Conservation (phyloP, 1,140 invertebrate species). For the Drosophila navojoa region DNA sequence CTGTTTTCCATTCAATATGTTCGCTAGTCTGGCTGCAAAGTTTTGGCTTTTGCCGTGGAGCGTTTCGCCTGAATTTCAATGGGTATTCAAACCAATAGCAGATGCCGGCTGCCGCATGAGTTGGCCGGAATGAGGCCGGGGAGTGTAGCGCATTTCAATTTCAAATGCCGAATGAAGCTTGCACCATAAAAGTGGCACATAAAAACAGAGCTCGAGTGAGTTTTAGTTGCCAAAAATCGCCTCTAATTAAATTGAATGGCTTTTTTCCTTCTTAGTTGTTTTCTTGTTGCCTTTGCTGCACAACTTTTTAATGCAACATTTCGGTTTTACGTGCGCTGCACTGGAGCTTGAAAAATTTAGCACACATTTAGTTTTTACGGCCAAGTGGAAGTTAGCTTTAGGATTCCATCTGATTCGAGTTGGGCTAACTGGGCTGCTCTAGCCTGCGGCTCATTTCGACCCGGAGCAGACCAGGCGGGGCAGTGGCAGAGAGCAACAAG, state of each 20-base stretch:
- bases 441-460: not conserved
- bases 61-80: slow-evolving; percentile 39
- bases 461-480: not conserved
- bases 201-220: slow-evolving; percentile 45
- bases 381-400: slow-evolving; percentile 27
- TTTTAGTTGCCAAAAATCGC: slow-evolving; percentile 62
- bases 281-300: slow-evolving; percentile 42
- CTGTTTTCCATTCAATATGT: slow-evolving; percentile 73
- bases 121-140: slow-evolving; percentile 8
- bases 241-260: slow-evolving; percentile 78
- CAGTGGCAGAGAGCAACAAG: slow-evolving; percentile 3
- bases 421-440: not conserved
- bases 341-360: slow-evolving; percentile 67
- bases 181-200: slow-evolving; percentile 65
- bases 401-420: slow-evolving; percentile 3
- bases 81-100: slow-evolving; percentile 21
- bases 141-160: slow-evolving; percentile 27
- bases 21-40: slow-evolving; percentile 28
- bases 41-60: slow-evolving; percentile 36
- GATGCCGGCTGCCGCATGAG: slow-evolving; percentile 39
- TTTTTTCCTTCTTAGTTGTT: too few relatives aligned
- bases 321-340: slow-evolving; percentile 69
- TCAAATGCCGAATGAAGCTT: slow-evolving; percentile 51
- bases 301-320: slow-evolving; percentile 79
- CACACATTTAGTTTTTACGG: slow-evolving; percentile 70